Conservation (phyloP, 2,888 invertebrate species). For the Callosobruchus maculatus region DNA sequence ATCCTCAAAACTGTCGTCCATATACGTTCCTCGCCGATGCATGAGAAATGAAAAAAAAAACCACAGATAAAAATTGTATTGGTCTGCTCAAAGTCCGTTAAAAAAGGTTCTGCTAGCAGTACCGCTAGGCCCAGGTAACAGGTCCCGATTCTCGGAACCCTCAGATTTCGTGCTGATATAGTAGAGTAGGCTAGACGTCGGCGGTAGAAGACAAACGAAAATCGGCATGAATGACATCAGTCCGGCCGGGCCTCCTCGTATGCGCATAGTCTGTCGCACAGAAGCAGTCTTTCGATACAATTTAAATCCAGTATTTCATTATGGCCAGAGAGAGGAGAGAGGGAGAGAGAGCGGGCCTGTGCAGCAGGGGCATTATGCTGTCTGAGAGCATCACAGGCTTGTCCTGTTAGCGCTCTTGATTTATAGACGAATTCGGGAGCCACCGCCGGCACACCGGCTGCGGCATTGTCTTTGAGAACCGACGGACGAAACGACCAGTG, state of each 20-base stretch:
- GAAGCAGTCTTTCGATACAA: slow-evolving; percentile 38
- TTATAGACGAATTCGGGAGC: slow-evolving; percentile 43
- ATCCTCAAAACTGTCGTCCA: too few relatives aligned
- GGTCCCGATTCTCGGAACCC: neutral
- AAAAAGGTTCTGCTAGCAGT: neutral
- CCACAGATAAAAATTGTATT: neutral
- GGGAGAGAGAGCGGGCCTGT: neutral
- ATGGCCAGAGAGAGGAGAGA: slow-evolving; percentile 32
- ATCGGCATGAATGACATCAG: slow-evolving; percentile 38
- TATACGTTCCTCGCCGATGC: too few relatives aligned
- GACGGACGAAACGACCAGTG: neutral
- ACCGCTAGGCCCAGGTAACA: neutral
- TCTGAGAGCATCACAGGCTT: slow-evolving; percentile 41
- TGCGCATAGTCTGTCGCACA: slow-evolving; percentile 22
- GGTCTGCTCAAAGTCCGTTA: neutral
- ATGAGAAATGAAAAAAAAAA: too few relatives aligned
- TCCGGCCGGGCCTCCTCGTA: neutral
- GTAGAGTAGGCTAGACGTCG: slow-evolving; percentile 1
- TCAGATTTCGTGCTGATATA: neutral
- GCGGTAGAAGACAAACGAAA: slow-evolving; percentile 23
- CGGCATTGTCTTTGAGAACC: slow-evolving; percentile 7
- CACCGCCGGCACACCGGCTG: neutral
- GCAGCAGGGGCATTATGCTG: slow-evolving; percentile 40
- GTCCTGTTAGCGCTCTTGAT: slow-evolving; percentile 47
- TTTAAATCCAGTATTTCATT: slow-evolving; percentile 48